Conservation (phyloP, 2,888 invertebrate species). For the Protodeltote pygarga region DNA sequence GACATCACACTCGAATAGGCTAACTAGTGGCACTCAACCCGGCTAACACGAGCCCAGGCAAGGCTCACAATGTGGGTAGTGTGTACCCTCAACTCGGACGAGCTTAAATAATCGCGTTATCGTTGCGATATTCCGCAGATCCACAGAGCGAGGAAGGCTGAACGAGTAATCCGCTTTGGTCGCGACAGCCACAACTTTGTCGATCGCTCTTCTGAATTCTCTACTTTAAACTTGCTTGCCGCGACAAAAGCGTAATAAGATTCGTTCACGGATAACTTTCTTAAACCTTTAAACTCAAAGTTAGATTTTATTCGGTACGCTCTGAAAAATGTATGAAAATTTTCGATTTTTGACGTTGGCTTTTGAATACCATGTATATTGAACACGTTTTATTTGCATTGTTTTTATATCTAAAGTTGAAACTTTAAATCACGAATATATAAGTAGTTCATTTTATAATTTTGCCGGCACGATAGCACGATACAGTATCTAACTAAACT, state of each 20-base stretch:
- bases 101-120: constrained; percentile 70
- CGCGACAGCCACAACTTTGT: constrained; percentile 69
- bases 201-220: constrained; percentile 71
- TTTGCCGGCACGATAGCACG: constrained; percentile 22
- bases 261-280: constrained; percentile 62
- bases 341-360: constrained; percentile 19
- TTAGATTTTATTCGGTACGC: constrained; percentile 45
- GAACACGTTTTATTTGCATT: constrained; percentile 27
- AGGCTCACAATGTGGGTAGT: constrained; percentile 42
- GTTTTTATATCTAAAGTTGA: too few relatives aligned
- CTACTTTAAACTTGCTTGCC: constrained; percentile 71
- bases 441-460: constrained; percentile 38
- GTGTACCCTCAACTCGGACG: constrained; percentile 48
- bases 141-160: constrained; percentile 53
- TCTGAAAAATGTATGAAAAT: constrained; percentile 43
- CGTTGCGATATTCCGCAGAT: constrained; percentile 61
- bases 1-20: constrained; percentile 42
- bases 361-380: constrained; percentile 32
- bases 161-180: constrained; percentile 71
- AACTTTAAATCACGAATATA: constrained; percentile 33
- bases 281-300: constrained; percentile 56
- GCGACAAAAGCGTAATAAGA: constrained; percentile 73
- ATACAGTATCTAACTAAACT: constrained; percentile 13
- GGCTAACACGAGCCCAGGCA: constrained; percentile 27
- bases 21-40: constrained; percentile 39